A percentile compares a stretch with the other conserved stretches of the same genome.
These are phyloP conservation scores for Drosophila ezoana DNA, from an alignment of 2,888 invertebrate species.

Conservation along the genomic window DNA sequence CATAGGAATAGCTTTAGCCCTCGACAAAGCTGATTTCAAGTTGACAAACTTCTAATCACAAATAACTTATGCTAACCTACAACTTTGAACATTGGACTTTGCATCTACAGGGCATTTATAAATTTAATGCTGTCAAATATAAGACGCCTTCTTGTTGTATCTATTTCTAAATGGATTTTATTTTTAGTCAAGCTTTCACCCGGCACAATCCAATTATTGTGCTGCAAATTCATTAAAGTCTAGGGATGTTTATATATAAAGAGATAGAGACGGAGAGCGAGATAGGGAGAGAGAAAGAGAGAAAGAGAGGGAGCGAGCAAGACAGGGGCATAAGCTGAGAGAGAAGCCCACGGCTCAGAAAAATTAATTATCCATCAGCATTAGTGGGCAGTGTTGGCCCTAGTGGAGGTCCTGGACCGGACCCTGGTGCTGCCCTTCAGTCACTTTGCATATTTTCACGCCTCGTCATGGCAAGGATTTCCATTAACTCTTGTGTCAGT, in stretches of 20 bases:
- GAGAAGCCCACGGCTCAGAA: conserved; percentile 48
- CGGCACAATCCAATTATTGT: conserved; percentile 67
- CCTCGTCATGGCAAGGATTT: conserved; percentile 48
- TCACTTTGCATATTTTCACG: conserved; percentile 74
- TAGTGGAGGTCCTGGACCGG: conserved; percentile 10
- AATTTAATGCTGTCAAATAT: background rate
- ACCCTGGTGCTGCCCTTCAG: conserved; percentile 18
- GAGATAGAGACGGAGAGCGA: background rate
- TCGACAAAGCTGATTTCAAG: background rate
- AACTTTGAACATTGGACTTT: too few relatives aligned
- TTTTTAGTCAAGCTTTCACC: conserved; percentile 45
- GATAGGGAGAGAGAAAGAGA: background rate
- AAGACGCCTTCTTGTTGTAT: conserved; percentile 30
- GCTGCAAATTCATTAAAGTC: conserved; percentile 70
- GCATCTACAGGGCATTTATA: conserved; percentile 14
- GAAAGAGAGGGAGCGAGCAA: background rate
- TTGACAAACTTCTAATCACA: background rate
- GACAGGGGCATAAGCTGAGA: background rate
- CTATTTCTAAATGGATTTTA: conserved; percentile 56
- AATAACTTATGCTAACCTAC: too few relatives aligned
- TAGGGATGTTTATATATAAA: conserved; percentile 22
- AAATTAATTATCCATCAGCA: conserved; percentile 76
- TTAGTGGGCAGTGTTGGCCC: conserved; percentile 49
- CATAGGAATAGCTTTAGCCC: background rate
- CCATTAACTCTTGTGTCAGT: conserved; percentile 66